Conservation (phyloP, 2,797 vertebrate species). For the Petrocephalus schoutedeni region DNA sequence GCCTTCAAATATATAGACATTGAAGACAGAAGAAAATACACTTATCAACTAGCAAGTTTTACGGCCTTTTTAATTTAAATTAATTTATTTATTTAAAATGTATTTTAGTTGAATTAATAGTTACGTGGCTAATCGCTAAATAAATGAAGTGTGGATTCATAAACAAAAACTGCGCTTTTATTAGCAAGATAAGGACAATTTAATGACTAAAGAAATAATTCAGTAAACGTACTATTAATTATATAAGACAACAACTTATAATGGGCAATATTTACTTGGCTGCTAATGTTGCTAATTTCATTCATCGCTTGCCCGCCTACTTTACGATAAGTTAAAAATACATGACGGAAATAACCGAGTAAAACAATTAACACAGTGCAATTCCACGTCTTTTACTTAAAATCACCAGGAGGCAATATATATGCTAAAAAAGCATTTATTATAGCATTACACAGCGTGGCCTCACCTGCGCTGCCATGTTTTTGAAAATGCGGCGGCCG, state of each 20-base stretch:
- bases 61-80: background rate
- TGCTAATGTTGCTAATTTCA: slow-evolving; percentile 15
- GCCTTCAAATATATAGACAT: background rate
- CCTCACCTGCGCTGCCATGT: slow-evolving; percentile 46
- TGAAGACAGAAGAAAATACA: background rate
- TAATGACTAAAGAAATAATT: background rate
- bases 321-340: background rate
- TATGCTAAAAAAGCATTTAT: background rate
- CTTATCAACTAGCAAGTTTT: background rate
- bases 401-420: background rate
- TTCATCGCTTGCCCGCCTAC: background rate
- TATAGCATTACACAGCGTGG: background rate
- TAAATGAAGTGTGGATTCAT: background rate
- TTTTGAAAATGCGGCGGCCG: slow-evolving; percentile 28
- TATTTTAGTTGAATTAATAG: background rate
- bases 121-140: background rate
- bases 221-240: background rate
- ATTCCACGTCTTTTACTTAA: background rate
- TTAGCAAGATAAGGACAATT: background rate
- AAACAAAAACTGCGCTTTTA: background rate
- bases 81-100: background rate
- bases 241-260: background rate
- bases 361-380: background rate
- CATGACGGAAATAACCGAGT: background rate
- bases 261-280: background rate